Evolutionary conservation across 2,797 vertebrate genomes (phyloP).

Genomic region (Myiotriccus ornatus): DNA sequence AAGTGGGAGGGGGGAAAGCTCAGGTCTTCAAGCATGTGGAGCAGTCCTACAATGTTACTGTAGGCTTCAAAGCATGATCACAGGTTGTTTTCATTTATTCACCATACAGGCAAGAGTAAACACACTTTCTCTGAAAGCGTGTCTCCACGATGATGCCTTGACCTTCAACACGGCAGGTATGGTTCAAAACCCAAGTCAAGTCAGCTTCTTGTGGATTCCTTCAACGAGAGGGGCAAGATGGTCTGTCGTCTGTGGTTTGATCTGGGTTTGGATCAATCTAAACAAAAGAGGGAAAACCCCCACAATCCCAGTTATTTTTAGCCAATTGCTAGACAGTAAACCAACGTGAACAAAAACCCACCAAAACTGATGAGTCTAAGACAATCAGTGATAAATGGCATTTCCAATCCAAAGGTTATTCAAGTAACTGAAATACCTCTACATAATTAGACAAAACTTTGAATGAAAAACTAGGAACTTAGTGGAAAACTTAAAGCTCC

Average conservation of each 20-base stretch:
- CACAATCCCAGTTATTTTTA: background rate
- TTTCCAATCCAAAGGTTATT: background rate
- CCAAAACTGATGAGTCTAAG: background rate
- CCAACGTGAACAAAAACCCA: background rate
- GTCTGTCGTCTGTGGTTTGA: slow-evolving; percentile 85
- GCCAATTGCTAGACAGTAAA: background rate
- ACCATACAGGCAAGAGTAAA: slow-evolving; percentile 77
- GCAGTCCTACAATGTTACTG: slow-evolving; percentile 77
- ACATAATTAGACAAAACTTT: background rate
- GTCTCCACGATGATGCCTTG: slow-evolving; percentile 76
- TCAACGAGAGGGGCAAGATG: slow-evolving; percentile 94
- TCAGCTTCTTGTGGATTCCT: slow-evolving; percentile 50
- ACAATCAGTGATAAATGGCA: background rate
- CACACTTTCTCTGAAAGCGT: slow-evolving; percentile 73
- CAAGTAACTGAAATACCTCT: background rate
- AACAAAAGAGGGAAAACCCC: background rate
- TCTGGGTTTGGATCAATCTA: slow-evolving; percentile 97
- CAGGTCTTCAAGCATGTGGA: slow-evolving; percentile 82
- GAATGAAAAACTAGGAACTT: background rate
- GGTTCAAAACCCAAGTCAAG: slow-evolving; percentile 64
- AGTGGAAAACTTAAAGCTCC: background rate
- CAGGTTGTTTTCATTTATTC: slow-evolving; percentile 77
- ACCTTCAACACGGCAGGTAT: slow-evolving; percentile 70
- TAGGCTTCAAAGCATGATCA: slow-evolving; percentile 77
- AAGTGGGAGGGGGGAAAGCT: slow-evolving; percentile 56